These are phyloP conservation scores for Holacanthus passer DNA, from an alignment of 2,113 vertebrate species.

Conservation along the genomic window DNA sequence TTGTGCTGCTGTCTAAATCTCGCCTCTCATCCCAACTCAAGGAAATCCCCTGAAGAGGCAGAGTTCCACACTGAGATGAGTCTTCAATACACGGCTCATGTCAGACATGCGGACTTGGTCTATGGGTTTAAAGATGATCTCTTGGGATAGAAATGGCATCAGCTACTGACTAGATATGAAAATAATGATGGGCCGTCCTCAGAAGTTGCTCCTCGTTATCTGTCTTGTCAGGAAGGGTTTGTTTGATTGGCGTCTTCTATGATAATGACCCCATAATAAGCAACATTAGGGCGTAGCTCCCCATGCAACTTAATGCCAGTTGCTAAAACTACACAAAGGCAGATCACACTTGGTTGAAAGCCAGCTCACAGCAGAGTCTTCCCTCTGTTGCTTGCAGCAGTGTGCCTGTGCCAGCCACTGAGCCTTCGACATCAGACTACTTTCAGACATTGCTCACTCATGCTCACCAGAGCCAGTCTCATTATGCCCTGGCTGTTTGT, in stretches of 20 bases:
- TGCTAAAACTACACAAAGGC: neutral
- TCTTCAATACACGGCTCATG: neutral
- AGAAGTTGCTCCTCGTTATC: constrained; percentile 4
- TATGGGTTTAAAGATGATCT: neutral
- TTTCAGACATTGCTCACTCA: constrained; percentile 51
- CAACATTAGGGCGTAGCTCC: neutral
- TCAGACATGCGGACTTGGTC: neutral
- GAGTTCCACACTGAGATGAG: neutral
- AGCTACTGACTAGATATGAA: constrained; percentile 20
- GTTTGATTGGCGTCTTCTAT: constrained; percentile 8
- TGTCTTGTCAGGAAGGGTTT: constrained; percentile 16
- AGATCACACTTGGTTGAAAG: neutral
- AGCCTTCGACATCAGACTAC: constrained; percentile 33
- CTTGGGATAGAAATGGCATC: neutral
- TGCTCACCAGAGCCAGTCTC: constrained; percentile 47
- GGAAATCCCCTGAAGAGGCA: constrained; percentile 18
- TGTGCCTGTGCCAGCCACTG: constrained; percentile 33
- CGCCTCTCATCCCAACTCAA: constrained; percentile 22
- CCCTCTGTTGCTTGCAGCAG: constrained; percentile 17
- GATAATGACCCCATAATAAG: constrained; percentile 16
- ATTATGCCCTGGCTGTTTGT: constrained; percentile 47
- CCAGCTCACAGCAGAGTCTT: neutral
- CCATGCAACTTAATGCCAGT: neutral
- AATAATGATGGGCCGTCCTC: constrained; percentile 37
- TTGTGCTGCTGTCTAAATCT: constrained; percentile 31